Evolutionary conservation across 2,113 vertebrate genomes (phyloP), one percentile per base, ranked within the genome.

Genomic region (Oxygymnocypris stewartii): DNA sequence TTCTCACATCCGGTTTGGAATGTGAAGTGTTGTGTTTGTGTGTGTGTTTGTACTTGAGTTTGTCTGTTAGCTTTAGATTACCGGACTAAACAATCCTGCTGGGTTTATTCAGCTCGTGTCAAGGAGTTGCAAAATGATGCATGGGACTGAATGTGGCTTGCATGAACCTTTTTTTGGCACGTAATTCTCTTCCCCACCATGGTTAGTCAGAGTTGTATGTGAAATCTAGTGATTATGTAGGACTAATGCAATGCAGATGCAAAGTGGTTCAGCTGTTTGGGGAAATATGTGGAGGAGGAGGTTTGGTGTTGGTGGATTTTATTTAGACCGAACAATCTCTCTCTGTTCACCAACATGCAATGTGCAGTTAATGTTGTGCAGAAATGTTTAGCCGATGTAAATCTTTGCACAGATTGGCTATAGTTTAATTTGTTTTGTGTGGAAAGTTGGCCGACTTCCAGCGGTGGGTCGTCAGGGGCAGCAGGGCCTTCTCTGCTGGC

Each of bases 21-120:
- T 88, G 89, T 61, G 85, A 90, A 90, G 79, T 23, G 49, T 16
- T 85, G 54, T 83, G 85, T 82, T 82, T 61, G 84, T 76, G 37
- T 37, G 37, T 88, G 80, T 85, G 86, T 89, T 89, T 89, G 84
- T 85, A 87, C 86, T 89, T 86, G 86, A 89, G 54, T 87, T 89
- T 89, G 88, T 79, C 86, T 85, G 78, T 87, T 85, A 65, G 59
- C 31, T 37, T 51, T 10, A 67, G 61, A 65, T 74, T 75, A 83
- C 28, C 57, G 12, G 61, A 69, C n/a, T 79, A 74, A 85, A 77
- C 73, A 28, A 49, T 87, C 20, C 51, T 49, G 25, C 23, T 25
- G 23, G 12, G 57, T 74, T 75, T 79, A 61, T 61, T 63, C 10
- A 40, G 76, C 4, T 28, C 61, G 12, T 71, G 10, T 42, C n/a